Base-by-base conservation (phyloP, 1,140 invertebrate species). In the Araneus ventricosus region DNA sequence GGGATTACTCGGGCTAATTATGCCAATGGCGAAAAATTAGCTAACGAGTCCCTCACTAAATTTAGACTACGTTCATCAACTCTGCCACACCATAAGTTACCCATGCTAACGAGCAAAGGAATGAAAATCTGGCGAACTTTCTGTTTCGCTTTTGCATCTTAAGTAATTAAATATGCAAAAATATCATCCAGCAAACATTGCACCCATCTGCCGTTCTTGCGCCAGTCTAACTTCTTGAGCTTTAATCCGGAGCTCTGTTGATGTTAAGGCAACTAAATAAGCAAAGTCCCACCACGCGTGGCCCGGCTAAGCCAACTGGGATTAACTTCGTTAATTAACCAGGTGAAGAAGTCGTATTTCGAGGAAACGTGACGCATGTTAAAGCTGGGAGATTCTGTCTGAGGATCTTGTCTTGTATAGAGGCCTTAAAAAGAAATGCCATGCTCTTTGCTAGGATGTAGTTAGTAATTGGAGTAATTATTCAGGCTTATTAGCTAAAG, bases 251-350 rank as follows among this genome's bases (percentile, higher is more conserved):
- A 24, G 30, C 22, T 67, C 24, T 67, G 34, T 22, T 88, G 59
- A 86, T 86, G 57, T 41, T 88, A 67, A 88, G 57, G 22, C 61
- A n/a, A 34, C 61, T 8, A 67, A 88, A 88, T 88, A 88, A 88
- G 61, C 59, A 39, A 67, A 88, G 39, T 39, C 41, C 34, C 34
- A 37, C 59, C 37, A 39, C 22, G 30, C 24, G 24, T 22, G 61
- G 14, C 7, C 20, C 52, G 34, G 17, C n/a, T 88, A 39, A 88
- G 52, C 86, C 86, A 67, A 27, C 30, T 39, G 57, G 86, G 86
- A 88, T 88, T 88, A 88, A 63, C 59, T 88, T 39, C 24, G 37
- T 61, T 88, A 88, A 88, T 88, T 88, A 88, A 37, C 34, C 79
- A 88, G 57, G 86, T 63, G 84, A 88, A 63, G 86, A 88, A 88